A percentile compares a stretch with the other conserved stretches of the same genome.
phyloP scores from a whole-genome alignment of 2,888 invertebrate species.

The Sminthurides aquaticus region DNA sequence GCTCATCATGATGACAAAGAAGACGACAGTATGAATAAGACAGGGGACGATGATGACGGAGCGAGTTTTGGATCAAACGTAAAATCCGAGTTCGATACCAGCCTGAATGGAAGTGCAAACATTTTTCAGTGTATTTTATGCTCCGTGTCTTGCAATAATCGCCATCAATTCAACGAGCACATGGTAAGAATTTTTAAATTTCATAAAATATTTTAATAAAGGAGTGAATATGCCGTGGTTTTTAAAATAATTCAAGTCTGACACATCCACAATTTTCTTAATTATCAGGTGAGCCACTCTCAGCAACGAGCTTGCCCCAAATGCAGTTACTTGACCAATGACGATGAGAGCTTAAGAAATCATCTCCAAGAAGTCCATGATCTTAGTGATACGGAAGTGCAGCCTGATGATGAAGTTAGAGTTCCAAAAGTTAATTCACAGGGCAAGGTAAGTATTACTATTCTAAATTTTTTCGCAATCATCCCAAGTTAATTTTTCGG shows the following conservation, averaged over 20 bases:
- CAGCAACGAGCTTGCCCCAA: conserved; percentile 48
- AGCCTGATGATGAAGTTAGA: conserved; percentile 45
- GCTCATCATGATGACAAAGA: not conserved
- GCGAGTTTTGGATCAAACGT: not conserved
- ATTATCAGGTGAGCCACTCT: conserved; percentile 40
- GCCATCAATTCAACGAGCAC: conserved; percentile 43
- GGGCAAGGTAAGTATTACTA: conserved; percentile 57
- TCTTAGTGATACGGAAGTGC: conserved; percentile 51
- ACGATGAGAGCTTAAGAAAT: conserved; percentile 51
- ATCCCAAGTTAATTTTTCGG: too few species aligned
- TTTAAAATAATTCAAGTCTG: too few species aligned
- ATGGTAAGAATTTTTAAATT: too few species aligned
- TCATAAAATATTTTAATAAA: too few species aligned
- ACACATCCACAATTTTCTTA: too few species aligned
- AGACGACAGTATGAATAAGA: not conserved
- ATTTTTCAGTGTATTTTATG: conserved; percentile 42
- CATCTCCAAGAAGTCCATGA: conserved; percentile 51
- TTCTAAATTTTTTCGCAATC: too few species aligned
- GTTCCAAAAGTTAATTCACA: conserved; percentile 65
- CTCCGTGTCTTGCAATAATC: conserved; percentile 35
- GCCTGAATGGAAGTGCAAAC: conserved; percentile 21
- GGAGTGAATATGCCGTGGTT: too few species aligned
- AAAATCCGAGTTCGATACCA: not conserved
- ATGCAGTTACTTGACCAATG: conserved; percentile 53
- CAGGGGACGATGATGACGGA: not conserved